Conservation (phyloP, 2,797 vertebrate genomes). For the Neomorphus geoffroyi region DNA sequence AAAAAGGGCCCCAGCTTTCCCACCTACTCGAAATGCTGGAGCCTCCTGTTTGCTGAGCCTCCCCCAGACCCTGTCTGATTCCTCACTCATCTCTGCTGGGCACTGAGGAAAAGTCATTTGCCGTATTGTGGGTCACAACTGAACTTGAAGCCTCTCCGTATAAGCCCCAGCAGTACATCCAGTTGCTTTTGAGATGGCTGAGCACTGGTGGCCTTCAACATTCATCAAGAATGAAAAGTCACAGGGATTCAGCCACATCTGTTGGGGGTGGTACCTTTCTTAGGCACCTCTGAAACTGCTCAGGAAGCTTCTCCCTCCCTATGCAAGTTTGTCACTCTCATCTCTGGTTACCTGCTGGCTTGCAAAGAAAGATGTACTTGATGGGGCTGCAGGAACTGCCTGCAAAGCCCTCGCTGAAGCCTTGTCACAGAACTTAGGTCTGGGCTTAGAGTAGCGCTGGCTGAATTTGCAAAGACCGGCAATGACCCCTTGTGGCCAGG, state of each 20-base stretch:
- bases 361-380: not conserved
- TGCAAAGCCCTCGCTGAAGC: not conserved
- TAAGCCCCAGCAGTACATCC: not conserved
- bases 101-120: not conserved
- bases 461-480: not conserved
- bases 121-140: not conserved
- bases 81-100: not conserved
- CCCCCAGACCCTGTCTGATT: not conserved
- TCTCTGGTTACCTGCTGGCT: not conserved
- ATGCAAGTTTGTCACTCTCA: not conserved
- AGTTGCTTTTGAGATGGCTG: not conserved
- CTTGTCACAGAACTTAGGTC: not conserved
- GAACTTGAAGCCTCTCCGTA: not conserved
- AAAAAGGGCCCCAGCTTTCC: not conserved
- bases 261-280: not conserved
- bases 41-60: too few relatives aligned
- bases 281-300: not conserved
- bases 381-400: not conserved
- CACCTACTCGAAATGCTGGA: not conserved
- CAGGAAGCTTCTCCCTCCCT: not conserved
- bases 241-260: not conserved
- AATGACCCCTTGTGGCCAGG: not conserved
- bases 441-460: not conserved
- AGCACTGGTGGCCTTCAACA: not conserved
- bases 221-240: accelerated